Evolutionary conservation across 2,113 vertebrate species (phyloP).

Genomic region (Prolemur simus): DNA sequence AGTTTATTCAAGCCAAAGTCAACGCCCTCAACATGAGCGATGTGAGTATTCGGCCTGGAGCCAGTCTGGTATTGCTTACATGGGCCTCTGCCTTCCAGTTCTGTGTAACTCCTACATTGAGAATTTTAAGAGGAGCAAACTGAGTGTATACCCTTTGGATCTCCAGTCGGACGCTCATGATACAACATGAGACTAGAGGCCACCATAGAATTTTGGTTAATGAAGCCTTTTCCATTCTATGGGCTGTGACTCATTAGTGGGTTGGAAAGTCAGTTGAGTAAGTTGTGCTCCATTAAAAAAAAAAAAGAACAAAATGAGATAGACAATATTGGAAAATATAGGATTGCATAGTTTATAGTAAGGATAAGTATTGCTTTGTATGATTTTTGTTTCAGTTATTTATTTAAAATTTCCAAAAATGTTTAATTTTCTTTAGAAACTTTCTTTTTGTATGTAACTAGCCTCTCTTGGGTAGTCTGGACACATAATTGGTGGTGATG

Average conservation of each 20-base stretch:
- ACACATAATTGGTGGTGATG: neutral
- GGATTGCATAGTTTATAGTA: neutral
- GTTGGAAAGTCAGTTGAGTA: neutral
- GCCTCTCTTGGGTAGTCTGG: neutral
- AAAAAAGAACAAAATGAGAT: neutral
- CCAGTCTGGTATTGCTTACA: neutral
- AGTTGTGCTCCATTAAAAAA: neutral
- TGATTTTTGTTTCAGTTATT: neutral
- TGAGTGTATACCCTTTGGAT: neutral
- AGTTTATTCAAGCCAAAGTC: slow-evolving; percentile 87
- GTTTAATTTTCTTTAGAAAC: slow-evolving; percentile 24
- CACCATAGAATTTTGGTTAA: neutral
- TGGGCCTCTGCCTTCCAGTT: neutral
- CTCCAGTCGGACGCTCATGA: neutral
- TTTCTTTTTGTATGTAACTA: neutral
- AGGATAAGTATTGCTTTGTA: neutral
- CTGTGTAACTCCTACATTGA: neutral
- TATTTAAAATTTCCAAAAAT: neutral
- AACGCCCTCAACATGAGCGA: slow-evolving; percentile 87
- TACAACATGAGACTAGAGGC: neutral
- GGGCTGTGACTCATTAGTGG: neutral
- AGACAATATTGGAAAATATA: neutral
- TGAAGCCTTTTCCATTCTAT: neutral
- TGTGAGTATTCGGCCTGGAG: slow-evolving; percentile 76
- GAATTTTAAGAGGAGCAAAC: neutral